Evolutionary conservation across 1,140 invertebrate species (phyloP), one percentile per base, ranked within the genome.

Genomic region (Dinoponera quadriceps): DNA sequence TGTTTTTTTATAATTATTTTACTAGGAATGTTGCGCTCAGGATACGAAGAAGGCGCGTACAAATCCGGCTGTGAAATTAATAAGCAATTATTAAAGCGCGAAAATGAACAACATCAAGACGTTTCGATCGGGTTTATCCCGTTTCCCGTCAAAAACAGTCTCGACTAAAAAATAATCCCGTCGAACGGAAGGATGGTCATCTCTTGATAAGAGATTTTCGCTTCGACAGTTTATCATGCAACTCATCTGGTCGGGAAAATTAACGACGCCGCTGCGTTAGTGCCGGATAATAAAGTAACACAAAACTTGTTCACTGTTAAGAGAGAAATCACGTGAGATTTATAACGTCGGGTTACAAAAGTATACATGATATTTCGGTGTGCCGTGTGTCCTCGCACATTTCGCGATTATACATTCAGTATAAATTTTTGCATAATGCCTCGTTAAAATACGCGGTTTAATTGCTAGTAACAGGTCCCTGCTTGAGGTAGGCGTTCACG

Each of bases 181-280:
- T 22, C 3, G 13, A 75, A 0, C 18, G 44, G 65, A 75, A 65
- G 33, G 27, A 20, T n/a, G 2, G 27, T n/a, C 27, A 65, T n/a
- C 65, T 75, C 49, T 75, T 27, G 25, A 75, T 51, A 51, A 54
- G 3, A 27, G 11, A 44, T 63, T 75, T 65, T 65, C 33, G 44
- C 59, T 29, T 49, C 14, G 44, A n/a, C 48, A 65, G 65, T 60
- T 65, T 65, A 60, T 51, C 44, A 22, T 20, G 29, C 14, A 65
- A 75, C 44, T 75, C 51, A 65, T 63, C 20, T n/a, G 38, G 13
- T 22, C 33, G 18, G 2, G 27, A 38, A 63, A 75, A 63, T 75
- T 75, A 75, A 75, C 49, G 72, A 62, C 27, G 38, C 14, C 2
- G 59, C 9, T 22, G 27, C 72, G 29, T 51, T 63, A 75, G 48